Conservation (phyloP, 2,113 vertebrate genomes). For the Cettia cetti region DNA sequence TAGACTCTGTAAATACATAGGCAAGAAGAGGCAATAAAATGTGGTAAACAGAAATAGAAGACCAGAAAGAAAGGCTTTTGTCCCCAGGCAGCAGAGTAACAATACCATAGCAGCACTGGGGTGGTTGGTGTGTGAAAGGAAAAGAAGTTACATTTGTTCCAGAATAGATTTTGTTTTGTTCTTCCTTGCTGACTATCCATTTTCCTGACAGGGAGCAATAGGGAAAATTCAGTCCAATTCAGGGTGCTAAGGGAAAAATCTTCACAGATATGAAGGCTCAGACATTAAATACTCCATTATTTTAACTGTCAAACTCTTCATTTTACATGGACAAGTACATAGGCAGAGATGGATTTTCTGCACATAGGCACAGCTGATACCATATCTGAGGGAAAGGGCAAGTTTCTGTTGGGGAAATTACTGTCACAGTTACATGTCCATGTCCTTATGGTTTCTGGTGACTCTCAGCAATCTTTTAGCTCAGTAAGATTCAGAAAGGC, state of each 20-base stretch:
- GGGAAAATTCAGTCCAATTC: background rate
- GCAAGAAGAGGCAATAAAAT: background rate
- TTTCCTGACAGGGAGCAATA: background rate
- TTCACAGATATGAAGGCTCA: background rate
- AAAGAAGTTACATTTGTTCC: background rate
- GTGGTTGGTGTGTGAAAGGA: background rate
- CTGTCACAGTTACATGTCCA: background rate
- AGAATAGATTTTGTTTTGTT: background rate
- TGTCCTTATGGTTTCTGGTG: background rate
- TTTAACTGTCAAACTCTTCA: background rate
- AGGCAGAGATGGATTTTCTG: background rate
- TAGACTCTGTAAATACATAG: background rate
- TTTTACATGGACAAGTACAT: background rate
- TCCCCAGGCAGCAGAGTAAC: background rate
- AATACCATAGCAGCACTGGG: background rate
- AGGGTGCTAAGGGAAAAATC: background rate
- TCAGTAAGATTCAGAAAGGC: background rate
- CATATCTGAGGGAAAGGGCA: background rate
- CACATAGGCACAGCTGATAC: background rate
- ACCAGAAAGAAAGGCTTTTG: conserved; percentile 13
- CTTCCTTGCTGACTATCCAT: background rate
- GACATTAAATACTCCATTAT: background rate
- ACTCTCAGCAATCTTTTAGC: background rate
- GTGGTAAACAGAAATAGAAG: background rate
- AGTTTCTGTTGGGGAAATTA: background rate